phyloP scores from a whole-genome alignment of 2,113 vertebrate species.

The Crotalus helleri region DNA sequence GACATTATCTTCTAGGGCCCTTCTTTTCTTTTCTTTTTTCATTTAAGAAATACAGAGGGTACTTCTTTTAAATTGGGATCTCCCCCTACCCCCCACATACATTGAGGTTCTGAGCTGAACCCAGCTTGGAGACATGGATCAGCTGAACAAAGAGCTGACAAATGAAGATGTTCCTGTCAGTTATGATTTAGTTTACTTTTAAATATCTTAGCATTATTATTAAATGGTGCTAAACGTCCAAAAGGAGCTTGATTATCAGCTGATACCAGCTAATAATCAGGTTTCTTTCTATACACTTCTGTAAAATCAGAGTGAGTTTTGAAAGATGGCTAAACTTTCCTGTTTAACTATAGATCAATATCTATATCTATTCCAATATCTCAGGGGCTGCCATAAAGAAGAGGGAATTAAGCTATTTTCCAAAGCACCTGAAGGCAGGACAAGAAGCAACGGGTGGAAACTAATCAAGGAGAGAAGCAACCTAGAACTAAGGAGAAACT shows the following conservation, averaged over 20 bases:
- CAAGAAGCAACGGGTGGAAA: no score
- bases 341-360: background rate
- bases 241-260: background rate
- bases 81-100: background rate
- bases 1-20: background rate
- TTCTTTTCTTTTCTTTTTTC: background rate
- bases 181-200: background rate
- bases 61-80: background rate
- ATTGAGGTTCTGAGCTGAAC: background rate
- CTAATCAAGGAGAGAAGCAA: no score
- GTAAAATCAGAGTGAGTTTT: background rate
- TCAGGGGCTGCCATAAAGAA: no score
- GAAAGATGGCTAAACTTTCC: background rate
- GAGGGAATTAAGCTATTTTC: no score
- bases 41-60: background rate
- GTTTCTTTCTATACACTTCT: background rate
- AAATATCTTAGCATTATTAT: background rate
- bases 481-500: no score
- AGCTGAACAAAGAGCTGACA: background rate
- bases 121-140: background rate
- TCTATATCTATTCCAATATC: no score
- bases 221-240: background rate
- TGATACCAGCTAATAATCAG: background rate
- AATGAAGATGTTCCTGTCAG: background rate
- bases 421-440: no score